phyloP scores from a whole-genome alignment of 2,113 vertebrate genomes.

The Heterocephalus glaber region DNA sequence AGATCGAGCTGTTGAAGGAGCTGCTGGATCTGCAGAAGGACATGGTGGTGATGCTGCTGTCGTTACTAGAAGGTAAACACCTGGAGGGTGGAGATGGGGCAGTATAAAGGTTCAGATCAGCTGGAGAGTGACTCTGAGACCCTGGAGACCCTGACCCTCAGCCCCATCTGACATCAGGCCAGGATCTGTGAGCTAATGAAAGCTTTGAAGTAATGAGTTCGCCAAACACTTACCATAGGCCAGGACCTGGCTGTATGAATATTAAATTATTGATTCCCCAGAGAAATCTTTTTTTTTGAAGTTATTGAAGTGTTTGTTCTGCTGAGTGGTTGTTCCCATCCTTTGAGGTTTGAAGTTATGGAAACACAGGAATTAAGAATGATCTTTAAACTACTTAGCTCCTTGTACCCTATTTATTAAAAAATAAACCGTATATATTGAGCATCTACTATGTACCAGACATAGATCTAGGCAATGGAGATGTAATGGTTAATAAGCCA shows the following conservation, averaged over 20 bases:
- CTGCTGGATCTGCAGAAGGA: constrained; percentile 97
- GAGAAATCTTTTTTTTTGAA: too few relatives aligned
- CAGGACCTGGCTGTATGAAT: neutral
- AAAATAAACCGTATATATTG: neutral
- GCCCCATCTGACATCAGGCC: neutral
- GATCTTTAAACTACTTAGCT: neutral
- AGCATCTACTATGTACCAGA: neutral
- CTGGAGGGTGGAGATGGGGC: accelerated
- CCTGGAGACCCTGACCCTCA: neutral
- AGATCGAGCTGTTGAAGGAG: constrained; percentile 95
- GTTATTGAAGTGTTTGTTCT: constrained; percentile 20
- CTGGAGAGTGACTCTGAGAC: neutral
- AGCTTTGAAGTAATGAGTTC: neutral
- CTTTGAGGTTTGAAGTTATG: neutral
- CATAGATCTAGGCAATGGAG: neutral
- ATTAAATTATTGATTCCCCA: neutral
- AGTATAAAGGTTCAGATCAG: neutral
- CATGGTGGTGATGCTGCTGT: constrained; percentile 98
- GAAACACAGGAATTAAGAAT: neutral
- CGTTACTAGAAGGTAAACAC: constrained; percentile 85
- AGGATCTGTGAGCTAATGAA: neutral
- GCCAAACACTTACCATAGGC: neutral
- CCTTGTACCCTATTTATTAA: neutral
- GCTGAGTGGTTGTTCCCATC: neutral
- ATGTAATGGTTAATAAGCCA: neutral